phyloP scores from a whole-genome alignment of 2,888 invertebrate genomes.

The Patella ulyssiponensis region DNA sequence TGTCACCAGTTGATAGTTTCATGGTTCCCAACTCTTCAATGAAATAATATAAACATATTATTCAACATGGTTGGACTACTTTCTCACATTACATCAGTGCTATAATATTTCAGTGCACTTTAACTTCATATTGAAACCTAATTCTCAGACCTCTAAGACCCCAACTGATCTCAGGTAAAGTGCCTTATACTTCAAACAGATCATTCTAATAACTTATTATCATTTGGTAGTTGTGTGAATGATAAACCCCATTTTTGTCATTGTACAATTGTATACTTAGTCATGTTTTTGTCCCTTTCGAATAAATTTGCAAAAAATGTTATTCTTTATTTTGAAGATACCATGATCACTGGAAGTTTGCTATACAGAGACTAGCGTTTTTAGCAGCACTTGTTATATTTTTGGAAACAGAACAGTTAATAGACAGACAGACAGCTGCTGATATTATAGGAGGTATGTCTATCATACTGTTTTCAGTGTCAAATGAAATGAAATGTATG shows the following conservation, averaged over 20 bases:
- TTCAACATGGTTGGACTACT: too few species aligned
- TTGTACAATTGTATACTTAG: neutral
- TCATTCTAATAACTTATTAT: neutral
- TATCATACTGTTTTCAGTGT: neutral
- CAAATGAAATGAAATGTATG: too few species aligned
- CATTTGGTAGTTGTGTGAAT: neutral
- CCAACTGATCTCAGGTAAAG: neutral
- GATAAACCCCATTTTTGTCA: neutral
- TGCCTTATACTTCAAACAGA: neutral
- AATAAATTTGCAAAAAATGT: slow-evolving; percentile 8
- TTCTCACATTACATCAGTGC: too few species aligned
- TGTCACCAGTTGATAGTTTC: too few species aligned
- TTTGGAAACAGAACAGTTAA: slow-evolving; percentile 84
- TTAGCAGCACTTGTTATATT: slow-evolving; percentile 84
- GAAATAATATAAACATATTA: too few species aligned
- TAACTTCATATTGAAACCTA: too few species aligned
- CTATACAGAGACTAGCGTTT: slow-evolving; percentile 86
- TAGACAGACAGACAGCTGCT: slow-evolving; percentile 83
- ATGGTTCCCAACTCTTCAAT: too few species aligned
- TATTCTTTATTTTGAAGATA: slow-evolving; percentile 75
- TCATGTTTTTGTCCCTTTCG: neutral
- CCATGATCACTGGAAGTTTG: slow-evolving; percentile 89
- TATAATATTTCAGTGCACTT: too few species aligned
- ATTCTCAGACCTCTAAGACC: neutral
- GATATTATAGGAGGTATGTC: slow-evolving; percentile 82